Conservation (phyloP, 2,113 vertebrate species). For the Pao palembangensis region DNA sequence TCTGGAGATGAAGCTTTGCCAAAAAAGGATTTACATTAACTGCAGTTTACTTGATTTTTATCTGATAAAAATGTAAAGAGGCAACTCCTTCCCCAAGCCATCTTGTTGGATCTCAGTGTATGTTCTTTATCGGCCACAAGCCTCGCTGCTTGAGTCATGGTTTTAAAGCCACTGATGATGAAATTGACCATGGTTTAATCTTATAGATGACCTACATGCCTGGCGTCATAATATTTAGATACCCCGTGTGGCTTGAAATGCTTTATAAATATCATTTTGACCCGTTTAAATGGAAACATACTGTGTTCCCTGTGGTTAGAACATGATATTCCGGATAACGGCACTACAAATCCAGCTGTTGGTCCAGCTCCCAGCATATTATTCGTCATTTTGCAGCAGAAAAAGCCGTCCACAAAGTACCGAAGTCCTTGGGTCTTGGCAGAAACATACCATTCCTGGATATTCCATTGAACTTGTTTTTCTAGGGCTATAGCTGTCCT, state of each 20-base stretch:
- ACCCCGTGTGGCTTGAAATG: neutral
- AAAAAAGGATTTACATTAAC: constrained; percentile 52
- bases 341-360: constrained; percentile 19
- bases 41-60: constrained; percentile 47
- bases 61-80: constrained; percentile 34
- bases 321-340: constrained; percentile 11
- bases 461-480: constrained; percentile 17
- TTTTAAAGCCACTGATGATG: constrained; percentile 11
- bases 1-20: constrained; percentile 54
- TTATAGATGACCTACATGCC: constrained; percentile 8
- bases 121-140: neutral
- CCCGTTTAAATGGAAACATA: constrained; percentile 21
- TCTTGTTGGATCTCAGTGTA: neutral
- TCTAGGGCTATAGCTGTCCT: constrained; percentile 5
- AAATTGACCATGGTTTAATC: constrained; percentile 18
- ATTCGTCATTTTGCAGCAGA: constrained; percentile 8
- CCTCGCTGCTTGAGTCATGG: neutral
- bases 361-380: neutral
- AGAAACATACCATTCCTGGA: constrained; percentile 7
- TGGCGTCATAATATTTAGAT: constrained; percentile 16
- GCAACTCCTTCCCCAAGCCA: neutral
- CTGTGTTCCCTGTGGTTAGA: neutral
- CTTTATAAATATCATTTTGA: constrained; percentile 8
- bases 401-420: too few species aligned
- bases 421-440: neutral